These are phyloP conservation scores for Chrysomela aeneicollis DNA, from an alignment of 2,888 invertebrate species.

Conservation along the genomic window DNA sequence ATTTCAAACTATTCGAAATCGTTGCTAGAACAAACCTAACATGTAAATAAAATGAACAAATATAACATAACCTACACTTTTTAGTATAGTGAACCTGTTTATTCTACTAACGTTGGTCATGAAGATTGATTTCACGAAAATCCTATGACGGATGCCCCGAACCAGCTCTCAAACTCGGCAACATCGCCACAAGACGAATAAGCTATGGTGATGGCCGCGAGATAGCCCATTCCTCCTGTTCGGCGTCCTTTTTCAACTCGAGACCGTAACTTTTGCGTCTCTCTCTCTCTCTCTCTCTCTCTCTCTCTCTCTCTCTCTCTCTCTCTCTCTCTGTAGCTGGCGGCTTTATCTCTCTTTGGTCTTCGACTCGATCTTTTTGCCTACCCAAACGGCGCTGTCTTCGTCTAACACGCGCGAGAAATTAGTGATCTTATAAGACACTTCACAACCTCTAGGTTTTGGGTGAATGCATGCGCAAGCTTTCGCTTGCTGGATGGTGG, in stretches of 20 bases:
- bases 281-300: constrained; percentile 33
- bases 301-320: too few relatives aligned
- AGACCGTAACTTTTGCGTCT: constrained; percentile 31
- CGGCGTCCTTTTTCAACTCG: constrained; percentile 47
- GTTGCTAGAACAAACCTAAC: too few relatives aligned
- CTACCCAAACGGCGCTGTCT: background rate
- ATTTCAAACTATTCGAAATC: too few relatives aligned
- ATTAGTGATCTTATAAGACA: background rate
- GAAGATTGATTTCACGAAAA: background rate
- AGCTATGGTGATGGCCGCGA: constrained; percentile 59
- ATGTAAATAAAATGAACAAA: too few relatives aligned
- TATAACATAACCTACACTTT: too few relatives aligned
- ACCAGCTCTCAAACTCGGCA: constrained; percentile 53
- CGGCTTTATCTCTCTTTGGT: constrained; percentile 33
- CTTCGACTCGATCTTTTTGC: constrained; percentile 17
- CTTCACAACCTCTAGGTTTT: too few relatives aligned
- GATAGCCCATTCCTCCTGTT: constrained; percentile 56
- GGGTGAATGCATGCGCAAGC: too few relatives aligned
- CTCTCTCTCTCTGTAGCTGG: constrained; percentile 28
- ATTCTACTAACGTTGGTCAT: too few relatives aligned
- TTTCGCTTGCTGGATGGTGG: too few relatives aligned
- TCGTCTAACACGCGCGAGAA: background rate
- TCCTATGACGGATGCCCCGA: constrained; percentile 10
- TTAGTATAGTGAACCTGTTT: too few relatives aligned
- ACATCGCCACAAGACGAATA: constrained; percentile 56